A percentile compares a stretch with the other conserved stretches of the same genome.
Conservation (phyloP, 2,113 vertebrate species). For the Bos indicus region DNA sequence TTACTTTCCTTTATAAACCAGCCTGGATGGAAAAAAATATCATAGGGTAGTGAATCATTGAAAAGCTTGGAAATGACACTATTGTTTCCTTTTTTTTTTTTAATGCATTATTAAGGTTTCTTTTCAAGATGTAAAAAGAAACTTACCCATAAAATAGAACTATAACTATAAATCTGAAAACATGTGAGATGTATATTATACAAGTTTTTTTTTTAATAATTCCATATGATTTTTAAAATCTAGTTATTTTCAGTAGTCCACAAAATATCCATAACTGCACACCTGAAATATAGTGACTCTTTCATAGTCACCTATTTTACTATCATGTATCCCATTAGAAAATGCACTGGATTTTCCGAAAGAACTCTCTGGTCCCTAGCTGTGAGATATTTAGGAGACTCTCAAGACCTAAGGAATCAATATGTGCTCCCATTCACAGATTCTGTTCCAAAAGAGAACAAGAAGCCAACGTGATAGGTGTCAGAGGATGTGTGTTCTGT, state of each 20-base stretch:
- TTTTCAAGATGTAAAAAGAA: slow-evolving; percentile 57
- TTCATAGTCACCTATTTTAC: background rate
- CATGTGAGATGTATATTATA: slow-evolving; percentile 9
- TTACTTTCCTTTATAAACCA: slow-evolving; percentile 70
- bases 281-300: background rate
- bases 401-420: background rate
- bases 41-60: slow-evolving; percentile 58
- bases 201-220: slow-evolving; percentile 47
- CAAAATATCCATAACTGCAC: slow-evolving; percentile 29
- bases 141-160: slow-evolving; percentile 50
- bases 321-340: background rate
- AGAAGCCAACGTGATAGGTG: background rate
- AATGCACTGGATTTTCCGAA: slow-evolving; percentile 16
- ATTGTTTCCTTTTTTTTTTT: background rate
- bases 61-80: slow-evolving; percentile 46
- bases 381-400: background rate
- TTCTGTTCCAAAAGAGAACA: background rate
- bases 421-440: background rate
- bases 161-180: slow-evolving; percentile 60
- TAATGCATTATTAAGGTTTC: slow-evolving; percentile 48
- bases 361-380: background rate
- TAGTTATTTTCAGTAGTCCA: slow-evolving; percentile 40
- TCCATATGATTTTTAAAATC: background rate
- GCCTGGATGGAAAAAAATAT: slow-evolving; percentile 53
- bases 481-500: background rate